phyloP scores from a whole-genome alignment of 2,113 vertebrate species.

The Onychostoma macrolepis region DNA sequence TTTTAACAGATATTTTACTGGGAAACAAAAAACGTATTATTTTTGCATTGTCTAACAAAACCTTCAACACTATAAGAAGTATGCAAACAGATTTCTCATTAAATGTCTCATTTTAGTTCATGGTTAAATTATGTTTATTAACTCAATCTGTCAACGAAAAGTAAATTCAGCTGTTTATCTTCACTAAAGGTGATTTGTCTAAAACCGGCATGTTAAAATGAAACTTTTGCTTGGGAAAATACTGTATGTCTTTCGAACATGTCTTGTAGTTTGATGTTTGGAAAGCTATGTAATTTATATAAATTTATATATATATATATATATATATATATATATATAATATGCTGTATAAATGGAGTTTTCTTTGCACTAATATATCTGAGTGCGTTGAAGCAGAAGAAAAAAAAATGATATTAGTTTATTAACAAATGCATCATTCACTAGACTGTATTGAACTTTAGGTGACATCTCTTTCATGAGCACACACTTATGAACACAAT shows the following conservation, averaged over 20 bases:
- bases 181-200: not conserved
- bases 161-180: not conserved
- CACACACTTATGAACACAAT: not conserved
- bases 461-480: constrained; percentile 4
- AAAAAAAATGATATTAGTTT: not conserved
- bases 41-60: not conserved
- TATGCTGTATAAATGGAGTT: not conserved
- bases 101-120: not conserved
- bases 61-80: not conserved
- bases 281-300: constrained; percentile 23
- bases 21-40: not conserved
- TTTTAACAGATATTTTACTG: not conserved
- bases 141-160: not conserved
- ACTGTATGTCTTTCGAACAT: not conserved
- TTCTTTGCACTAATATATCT: constrained; percentile 11
- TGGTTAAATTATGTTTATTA: not conserved
- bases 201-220: not conserved
- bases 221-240: constrained; percentile 2
- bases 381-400: constrained; percentile 17
- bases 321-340: not conserved
- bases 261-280: not conserved
- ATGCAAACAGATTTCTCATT: not conserved
- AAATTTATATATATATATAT: not conserved
- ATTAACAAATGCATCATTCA: constrained; percentile 3
- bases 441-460: not conserved